Base-by-base conservation (phyloP, 2,113 vertebrate species). In the Silurus glanis region DNA sequence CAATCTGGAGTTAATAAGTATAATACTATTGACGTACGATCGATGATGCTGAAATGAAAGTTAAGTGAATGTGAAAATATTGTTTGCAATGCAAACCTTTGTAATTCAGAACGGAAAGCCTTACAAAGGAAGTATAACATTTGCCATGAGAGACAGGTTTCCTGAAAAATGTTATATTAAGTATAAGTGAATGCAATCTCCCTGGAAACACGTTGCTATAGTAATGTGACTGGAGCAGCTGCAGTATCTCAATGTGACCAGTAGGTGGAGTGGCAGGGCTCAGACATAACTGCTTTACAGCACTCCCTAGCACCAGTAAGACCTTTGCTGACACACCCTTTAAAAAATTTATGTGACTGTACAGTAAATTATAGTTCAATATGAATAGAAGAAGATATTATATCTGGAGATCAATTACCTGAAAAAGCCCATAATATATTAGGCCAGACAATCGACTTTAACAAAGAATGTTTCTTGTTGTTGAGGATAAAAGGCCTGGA, bases 261-360 rank as follows among this genome's bases (percentile, higher is more conserved):
- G 92, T 91, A 87, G 94, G 91, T 91, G 93, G 94, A 55, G 91
- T 89, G 53, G 86, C n/a, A 91, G 91, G 91, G 93, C 92, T 91
- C 75, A 86, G 21, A 59, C 19, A 79, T 71, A 87, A 25, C 53
- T 61, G 55, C 66, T 86, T 85, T 79, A 89, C 87, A 64, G 88
- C 47, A 45, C 51, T 56, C 51, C 21, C 47, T 58, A 4, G 19
- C 10, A 23, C 67, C 14, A 49, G 28, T 51, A 8, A 16, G 72
- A 79, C 16, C 82, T 76, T 56, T 83, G 80, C 53, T 87, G 71
- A 59, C 79, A 64, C 53, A 62, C 64, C 58, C 59, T 64, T 37
- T n/a, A 47, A 85, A 84, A 84, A n/a, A 62, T 37, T 66, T 53
- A 66, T 45, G 19, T 3, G n/a, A 13, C 75, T 78, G 51, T 51